Percentiles rank a stretch among this genome's conserved stretches.
phyloP scores from a whole-genome alignment of 1,140 invertebrate genomes.

The Vanessa atalanta region DNA sequence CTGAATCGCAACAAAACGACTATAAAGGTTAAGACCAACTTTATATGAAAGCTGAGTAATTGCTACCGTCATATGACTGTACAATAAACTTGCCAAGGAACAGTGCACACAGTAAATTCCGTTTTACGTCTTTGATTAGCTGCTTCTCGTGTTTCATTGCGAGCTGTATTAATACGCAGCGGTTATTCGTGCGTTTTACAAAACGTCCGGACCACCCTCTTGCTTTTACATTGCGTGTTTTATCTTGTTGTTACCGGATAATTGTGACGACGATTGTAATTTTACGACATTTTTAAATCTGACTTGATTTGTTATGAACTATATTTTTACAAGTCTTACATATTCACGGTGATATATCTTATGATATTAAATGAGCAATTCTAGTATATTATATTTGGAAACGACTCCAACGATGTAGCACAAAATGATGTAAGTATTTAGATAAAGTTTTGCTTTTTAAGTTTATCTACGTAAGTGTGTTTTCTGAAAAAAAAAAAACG shows the following conservation, averaged over 20 bases:
- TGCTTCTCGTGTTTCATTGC: slow-evolving; percentile 66
- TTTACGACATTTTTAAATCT: no score
- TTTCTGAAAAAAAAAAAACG: no score
- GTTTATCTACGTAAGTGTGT: no score
- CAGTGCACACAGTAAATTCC: slow-evolving; percentile 75
- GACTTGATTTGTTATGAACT: no score
- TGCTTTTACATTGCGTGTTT: background rate
- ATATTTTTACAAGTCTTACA: no score
- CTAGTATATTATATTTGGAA: no score
- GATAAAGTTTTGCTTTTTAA: no score
- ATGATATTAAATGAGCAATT: no score
- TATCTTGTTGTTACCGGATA: background rate
- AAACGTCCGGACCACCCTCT: slow-evolving; percentile 52
- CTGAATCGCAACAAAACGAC: slow-evolving; percentile 6
- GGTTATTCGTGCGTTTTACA: slow-evolving; percentile 56
- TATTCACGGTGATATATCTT: no score
- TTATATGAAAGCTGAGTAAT: slow-evolving; percentile 73
- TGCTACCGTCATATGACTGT: slow-evolving; percentile 67
- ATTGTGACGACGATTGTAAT: background rate
- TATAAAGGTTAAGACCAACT: slow-evolving; percentile 39
- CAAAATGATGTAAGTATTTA: no score
- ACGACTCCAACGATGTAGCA: no score
- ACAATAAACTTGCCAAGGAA: slow-evolving; percentile 74
- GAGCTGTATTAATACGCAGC: slow-evolving; percentile 59
- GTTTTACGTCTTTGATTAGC: slow-evolving; percentile 78